Conservation (phyloP, 2,113 vertebrate species). For the Panthera uncia region DNA sequence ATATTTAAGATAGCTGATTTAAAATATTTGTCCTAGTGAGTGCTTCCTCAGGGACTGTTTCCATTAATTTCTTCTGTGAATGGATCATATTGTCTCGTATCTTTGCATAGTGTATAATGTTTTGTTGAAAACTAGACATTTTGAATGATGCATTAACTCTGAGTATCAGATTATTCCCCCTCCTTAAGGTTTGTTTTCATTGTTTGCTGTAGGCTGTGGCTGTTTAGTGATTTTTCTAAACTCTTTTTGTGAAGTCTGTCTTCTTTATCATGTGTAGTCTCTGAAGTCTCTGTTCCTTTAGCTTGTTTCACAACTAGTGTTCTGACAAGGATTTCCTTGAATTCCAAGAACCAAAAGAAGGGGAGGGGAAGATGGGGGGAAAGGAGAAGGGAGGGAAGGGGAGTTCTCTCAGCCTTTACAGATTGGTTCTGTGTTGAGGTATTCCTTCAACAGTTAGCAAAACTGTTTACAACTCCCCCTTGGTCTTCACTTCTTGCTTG, state of each 20-base stretch:
- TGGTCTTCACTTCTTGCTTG: not conserved
- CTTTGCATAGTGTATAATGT: not conserved
- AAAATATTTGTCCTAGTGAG: not conserved
- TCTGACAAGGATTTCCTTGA: not conserved
- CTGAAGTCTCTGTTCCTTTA: not conserved
- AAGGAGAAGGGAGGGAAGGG: not conserved
- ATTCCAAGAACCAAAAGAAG: not conserved
- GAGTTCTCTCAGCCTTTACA: not conserved
- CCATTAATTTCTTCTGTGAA: not conserved
- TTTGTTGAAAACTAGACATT: not conserved
- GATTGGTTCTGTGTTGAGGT: not conserved
- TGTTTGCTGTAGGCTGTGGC: not conserved
- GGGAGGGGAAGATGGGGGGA: not conserved
- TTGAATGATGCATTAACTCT: not conserved
- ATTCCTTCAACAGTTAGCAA: not conserved
- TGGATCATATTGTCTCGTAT: not conserved
- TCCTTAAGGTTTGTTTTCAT: not conserved
- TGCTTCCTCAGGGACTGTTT: not conserved
- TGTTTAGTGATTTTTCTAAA: conserved; percentile 18
- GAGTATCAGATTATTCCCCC: not conserved
- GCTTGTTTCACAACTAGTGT: not conserved
- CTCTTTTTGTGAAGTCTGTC: not conserved
- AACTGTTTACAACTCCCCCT: not conserved
- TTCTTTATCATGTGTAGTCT: not conserved
- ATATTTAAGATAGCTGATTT: not conserved